Evolutionary conservation across 2,113 vertebrate genomes (phyloP), one percentile per base, ranked within the genome.

Genomic region (Lates calcarifer): DNA sequence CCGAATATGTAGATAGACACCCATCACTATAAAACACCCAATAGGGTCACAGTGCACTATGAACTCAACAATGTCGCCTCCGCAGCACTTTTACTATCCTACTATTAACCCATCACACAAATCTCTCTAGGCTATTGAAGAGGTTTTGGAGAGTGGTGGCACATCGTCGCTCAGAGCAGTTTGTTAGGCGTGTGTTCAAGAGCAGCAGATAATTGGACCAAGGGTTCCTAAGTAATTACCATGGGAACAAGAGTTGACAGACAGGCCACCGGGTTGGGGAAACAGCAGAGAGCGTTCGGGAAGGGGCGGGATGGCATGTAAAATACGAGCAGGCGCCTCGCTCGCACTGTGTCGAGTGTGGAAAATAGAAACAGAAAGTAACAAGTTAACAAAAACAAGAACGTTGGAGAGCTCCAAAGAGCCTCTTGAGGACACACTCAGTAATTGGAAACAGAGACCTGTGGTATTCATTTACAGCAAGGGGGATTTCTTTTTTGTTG

Each of bases 101-200:
- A 1, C 89, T 58, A 79, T 93, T 86, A 89, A 91, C 53, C 90
- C 62, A 82, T 90, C 90, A 89, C 91, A 90, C 89, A 91, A 91
- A 93, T 92, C 90, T 90, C 72, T 24, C 65, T 22, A 33, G 0
- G 63, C 87, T 26, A 83, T 90, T 85, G 74, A 87, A 43, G 49
- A 15, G 31, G 33, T 51, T 49, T 56, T 41, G 39, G 39, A 74
- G 72, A 37, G 76, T 20, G 72, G 70, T 62, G 82, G 82, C 41
- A 60, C 22, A 1, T 75, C 35, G n/a, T 64, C 3, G 6, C 56
- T 77, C 49, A 20, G 62, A 84, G 80, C 74, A 28, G 74, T 85
- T 91, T 85, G 79, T 92, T 39, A 35, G 68, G 63, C 53, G 26
- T 39, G 51, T 47, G 81, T 85, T 84, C 47, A n/a, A 74, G 61